phyloP scores from a whole-genome alignment of 2,888 invertebrate genomes.

The Terebella lapidaria region DNA sequence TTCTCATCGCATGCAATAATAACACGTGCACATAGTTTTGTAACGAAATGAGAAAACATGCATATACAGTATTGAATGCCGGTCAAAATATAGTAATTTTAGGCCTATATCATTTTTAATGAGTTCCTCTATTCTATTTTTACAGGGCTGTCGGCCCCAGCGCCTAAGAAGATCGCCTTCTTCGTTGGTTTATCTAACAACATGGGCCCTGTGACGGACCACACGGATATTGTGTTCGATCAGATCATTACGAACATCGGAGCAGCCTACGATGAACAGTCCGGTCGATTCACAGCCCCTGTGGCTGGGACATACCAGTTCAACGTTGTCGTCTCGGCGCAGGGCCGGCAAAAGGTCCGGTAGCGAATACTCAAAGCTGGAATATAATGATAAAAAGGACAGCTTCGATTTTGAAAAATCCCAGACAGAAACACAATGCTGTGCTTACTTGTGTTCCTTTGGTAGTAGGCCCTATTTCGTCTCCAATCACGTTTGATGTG shows the following conservation, averaged over 20 bases:
- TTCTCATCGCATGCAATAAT: too few relatives aligned
- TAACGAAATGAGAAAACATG: too few relatives aligned
- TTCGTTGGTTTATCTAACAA: slow-evolving; percentile 46
- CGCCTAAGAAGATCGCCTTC: slow-evolving; percentile 39
- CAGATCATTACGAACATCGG: slow-evolving; percentile 47
- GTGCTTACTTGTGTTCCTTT: too few relatives aligned
- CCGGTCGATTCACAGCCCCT: slow-evolving; percentile 46
- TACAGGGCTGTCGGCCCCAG: slow-evolving; percentile 31
- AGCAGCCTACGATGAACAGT: slow-evolving; percentile 33
- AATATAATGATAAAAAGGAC: not conserved
- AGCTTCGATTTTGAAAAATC: too few relatives aligned
- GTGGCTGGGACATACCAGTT: slow-evolving; percentile 47
- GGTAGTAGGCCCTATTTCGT: too few relatives aligned
- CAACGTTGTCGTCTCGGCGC: slow-evolving; percentile 48
- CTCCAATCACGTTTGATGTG: too few relatives aligned
- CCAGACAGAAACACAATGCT: too few relatives aligned
- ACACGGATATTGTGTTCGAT: slow-evolving; percentile 36
- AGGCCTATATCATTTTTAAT: not conserved
- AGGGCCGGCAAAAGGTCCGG: slow-evolving; percentile 48
- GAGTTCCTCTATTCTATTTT: too few relatives aligned
- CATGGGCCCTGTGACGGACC: slow-evolving; percentile 35
- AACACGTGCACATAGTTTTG: too few relatives aligned
- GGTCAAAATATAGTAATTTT: too few relatives aligned
- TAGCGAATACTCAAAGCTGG: too few relatives aligned
- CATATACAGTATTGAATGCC: too few relatives aligned